phyloP scores from a whole-genome alignment of 2,888 invertebrate genomes.

The Amaurobius ferox region DNA sequence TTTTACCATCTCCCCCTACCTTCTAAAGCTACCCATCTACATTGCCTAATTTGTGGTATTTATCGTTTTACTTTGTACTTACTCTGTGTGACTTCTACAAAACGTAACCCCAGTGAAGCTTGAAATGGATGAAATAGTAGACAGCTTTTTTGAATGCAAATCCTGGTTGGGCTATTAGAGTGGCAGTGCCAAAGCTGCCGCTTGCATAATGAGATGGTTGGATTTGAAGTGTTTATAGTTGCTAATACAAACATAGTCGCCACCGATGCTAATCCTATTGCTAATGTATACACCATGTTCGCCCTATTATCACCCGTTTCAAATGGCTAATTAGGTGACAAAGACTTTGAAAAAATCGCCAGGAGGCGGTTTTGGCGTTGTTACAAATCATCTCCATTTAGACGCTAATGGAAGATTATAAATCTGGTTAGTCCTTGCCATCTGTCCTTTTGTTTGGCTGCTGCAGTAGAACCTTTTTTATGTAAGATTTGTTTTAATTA shows the following conservation, averaged over 20 bases:
- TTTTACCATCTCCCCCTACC: slow-evolving; percentile 16
- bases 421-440: slow-evolving; percentile 56
- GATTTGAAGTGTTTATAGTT: slow-evolving; percentile 71
- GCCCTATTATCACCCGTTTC: slow-evolving; percentile 70
- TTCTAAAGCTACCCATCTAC: slow-evolving; percentile 39
- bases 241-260: slow-evolving; percentile 70
- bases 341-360: slow-evolving; percentile 60
- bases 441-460: slow-evolving; percentile 62
- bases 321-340: slow-evolving; percentile 71
- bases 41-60: slow-evolving; percentile 58
- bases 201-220: slow-evolving; percentile 66
- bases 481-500: slow-evolving; percentile 21
- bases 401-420: slow-evolving; percentile 68
- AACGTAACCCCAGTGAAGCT: slow-evolving; percentile 19
- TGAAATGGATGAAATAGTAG: background rate
- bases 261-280: slow-evolving; percentile 70
- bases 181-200: slow-evolving; percentile 60
- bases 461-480: slow-evolving; percentile 30
- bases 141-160: slow-evolving; percentile 66
- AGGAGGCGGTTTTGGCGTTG: slow-evolving; percentile 49
- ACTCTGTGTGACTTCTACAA: background rate
- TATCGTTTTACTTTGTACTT: slow-evolving; percentile 48
- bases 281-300: slow-evolving; percentile 71
- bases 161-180: slow-evolving; percentile 46
- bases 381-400: slow-evolving; percentile 66